phyloP scores from a whole-genome alignment of 2,797 vertebrate genomes.

The Sebastes umbrosus region DNA sequence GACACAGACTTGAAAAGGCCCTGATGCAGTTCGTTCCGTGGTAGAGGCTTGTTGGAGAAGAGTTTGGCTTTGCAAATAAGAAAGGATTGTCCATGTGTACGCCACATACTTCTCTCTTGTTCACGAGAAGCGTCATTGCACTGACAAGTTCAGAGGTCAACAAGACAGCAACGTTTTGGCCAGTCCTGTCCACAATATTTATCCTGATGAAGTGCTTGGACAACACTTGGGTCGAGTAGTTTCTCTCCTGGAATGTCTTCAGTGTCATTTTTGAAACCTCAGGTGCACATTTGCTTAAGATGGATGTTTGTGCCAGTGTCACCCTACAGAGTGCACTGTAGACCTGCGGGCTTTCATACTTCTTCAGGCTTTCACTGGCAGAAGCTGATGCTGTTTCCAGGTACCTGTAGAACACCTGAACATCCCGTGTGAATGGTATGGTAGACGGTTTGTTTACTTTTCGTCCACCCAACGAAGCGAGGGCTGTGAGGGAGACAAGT shows the following conservation, averaged over 20 bases:
- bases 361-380: constrained; percentile 24
- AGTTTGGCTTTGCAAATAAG: constrained; percentile 62
- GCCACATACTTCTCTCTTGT: constrained; percentile 40
- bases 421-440: constrained; percentile 54
- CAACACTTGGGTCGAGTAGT: constrained; percentile 16
- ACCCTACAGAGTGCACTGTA: constrained; percentile 53
- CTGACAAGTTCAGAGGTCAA: constrained; percentile 53
- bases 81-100: constrained; percentile 51
- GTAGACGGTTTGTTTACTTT: constrained; percentile 31
- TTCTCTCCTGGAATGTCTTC: constrained; percentile 56
- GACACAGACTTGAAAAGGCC: constrained; percentile 34
- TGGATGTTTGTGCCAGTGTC: constrained; percentile 51
- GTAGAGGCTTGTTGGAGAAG: constrained; percentile 7
- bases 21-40: constrained; percentile 20
- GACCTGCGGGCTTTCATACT: background rate
- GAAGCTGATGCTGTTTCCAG: constrained; percentile 39
- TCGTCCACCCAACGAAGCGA: background rate
- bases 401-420: constrained; percentile 47
- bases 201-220: constrained; percentile 63
- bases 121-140: constrained; percentile 38
- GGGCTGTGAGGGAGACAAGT: background rate
- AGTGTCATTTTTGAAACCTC: constrained; percentile 62
- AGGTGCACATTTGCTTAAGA: constrained; percentile 47
- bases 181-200: constrained; percentile 6
- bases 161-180: constrained; percentile 33